A percentile compares a stretch with the other conserved stretches of the same genome.
These are phyloP conservation scores for Podabrus alpinus DNA, from an alignment of 2,888 invertebrate species.

Conservation along the genomic window DNA sequence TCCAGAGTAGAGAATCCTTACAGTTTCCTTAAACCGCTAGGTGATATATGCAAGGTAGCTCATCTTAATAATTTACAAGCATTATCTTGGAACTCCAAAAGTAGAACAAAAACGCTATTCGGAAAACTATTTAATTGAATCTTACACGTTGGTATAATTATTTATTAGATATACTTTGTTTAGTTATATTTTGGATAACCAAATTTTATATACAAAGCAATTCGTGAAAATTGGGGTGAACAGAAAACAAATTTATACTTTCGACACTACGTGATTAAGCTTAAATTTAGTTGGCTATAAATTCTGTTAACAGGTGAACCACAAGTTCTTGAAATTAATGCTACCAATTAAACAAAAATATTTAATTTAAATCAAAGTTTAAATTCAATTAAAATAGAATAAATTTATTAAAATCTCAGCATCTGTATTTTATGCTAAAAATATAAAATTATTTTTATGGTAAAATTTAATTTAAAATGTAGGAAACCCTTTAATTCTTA, in stretches of 20 bases:
- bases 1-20: constrained; percentile 3
- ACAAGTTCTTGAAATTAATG: background rate
- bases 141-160: background rate
- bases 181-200: background rate
- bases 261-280: background rate
- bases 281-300: background rate
- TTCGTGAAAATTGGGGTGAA: background rate
- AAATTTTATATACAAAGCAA: background rate
- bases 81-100: background rate
- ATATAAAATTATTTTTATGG: too few species aligned
- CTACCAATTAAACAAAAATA: background rate
- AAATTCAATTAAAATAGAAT: background rate
- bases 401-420: background rate
- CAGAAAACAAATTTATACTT: background rate
- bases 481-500: background rate
- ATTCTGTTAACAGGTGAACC: background rate
- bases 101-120: background rate
- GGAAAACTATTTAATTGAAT: background rate
- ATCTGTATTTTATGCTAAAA: too few species aligned
- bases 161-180: background rate
- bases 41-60: constrained; percentile 11
- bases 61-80: background rate
- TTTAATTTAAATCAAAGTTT: background rate
- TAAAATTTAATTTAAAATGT: background rate
- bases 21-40: constrained; percentile 10